Conservation (phyloP, 2,888 invertebrate genomes). For the Leptopilina syphax region DNA sequence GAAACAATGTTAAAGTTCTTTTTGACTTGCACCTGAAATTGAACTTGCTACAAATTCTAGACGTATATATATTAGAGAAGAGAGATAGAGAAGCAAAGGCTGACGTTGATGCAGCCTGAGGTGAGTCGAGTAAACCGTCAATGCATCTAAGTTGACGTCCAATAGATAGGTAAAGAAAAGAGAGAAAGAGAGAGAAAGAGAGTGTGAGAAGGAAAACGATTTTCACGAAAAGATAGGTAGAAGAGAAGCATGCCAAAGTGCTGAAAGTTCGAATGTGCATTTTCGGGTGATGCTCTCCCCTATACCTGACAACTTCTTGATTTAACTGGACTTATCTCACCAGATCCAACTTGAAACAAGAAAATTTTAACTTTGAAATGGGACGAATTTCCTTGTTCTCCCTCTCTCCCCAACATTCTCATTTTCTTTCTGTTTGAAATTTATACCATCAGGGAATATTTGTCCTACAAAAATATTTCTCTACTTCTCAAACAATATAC, state of each 20-base stretch:
- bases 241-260: conserved; percentile 20
- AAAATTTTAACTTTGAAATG: conserved; percentile 38
- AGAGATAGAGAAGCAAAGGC: conserved; percentile 30
- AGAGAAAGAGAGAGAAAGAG: conserved; percentile 10
- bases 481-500: too few species aligned
- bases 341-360: conserved; percentile 33
- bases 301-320: conserved; percentile 36
- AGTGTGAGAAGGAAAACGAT: conserved; percentile 17
- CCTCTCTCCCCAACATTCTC: too few species aligned
- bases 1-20: conserved; percentile 16
- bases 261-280: conserved; percentile 39
- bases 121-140: conserved; percentile 38
- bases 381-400: conserved; percentile 7
- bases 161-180: conserved; percentile 33
- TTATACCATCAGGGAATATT: not conserved
- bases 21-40: not conserved
- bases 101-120: conserved; percentile 40
- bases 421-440: not conserved
- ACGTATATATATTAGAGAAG: not conserved
- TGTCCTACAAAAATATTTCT: too few species aligned
- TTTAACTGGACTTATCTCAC: conserved; percentile 36
- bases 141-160: conserved; percentile 36
- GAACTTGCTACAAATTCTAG: conserved; percentile 19
- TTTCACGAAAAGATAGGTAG: conserved; percentile 20
- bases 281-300: conserved; percentile 25